A percentile compares a stretch with the other conserved stretches of the same genome.
phyloP scores from a whole-genome alignment of 2,113 vertebrate species.

The Odocoileus virginianus region DNA sequence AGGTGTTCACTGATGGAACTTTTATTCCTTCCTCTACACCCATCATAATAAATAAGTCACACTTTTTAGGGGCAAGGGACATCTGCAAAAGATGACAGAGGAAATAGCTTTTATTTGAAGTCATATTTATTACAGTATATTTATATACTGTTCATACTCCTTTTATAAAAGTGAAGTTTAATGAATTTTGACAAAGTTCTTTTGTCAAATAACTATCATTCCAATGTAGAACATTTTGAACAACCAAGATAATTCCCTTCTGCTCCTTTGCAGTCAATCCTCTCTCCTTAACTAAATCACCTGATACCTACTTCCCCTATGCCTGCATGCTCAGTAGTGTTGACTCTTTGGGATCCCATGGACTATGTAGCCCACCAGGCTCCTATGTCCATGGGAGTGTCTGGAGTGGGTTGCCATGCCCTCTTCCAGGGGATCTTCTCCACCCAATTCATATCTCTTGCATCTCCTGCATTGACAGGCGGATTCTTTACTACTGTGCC shows the following conservation, averaged over 20 bases:
- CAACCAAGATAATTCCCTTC: background rate
- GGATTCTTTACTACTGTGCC: background rate
- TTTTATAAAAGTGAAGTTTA: background rate
- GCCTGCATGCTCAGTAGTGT: background rate
- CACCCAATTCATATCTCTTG: background rate
- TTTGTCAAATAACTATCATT: background rate
- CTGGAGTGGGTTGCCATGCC: background rate
- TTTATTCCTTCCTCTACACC: constrained; percentile 24
- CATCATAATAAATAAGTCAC: constrained; percentile 58
- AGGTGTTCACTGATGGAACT: constrained; percentile 47
- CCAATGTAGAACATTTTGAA: background rate
- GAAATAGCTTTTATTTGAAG: constrained; percentile 53
- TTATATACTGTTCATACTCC: background rate
- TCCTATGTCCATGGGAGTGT: background rate
- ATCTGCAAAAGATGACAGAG: background rate
- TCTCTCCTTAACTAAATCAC: too few species aligned
- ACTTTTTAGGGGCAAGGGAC: constrained; percentile 4
- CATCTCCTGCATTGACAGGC: background rate
- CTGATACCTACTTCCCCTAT: background rate
- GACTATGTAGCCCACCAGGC: background rate
- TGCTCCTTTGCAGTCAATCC: background rate
- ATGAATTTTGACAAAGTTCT: background rate
- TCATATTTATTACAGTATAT: background rate
- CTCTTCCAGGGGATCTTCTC: background rate
- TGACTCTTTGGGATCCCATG: background rate